Evolutionary conservation across 2,888 invertebrate species (phyloP), one percentile per base, ranked within the genome.

Genomic region (Bembecia ichneumoniformis): DNA sequence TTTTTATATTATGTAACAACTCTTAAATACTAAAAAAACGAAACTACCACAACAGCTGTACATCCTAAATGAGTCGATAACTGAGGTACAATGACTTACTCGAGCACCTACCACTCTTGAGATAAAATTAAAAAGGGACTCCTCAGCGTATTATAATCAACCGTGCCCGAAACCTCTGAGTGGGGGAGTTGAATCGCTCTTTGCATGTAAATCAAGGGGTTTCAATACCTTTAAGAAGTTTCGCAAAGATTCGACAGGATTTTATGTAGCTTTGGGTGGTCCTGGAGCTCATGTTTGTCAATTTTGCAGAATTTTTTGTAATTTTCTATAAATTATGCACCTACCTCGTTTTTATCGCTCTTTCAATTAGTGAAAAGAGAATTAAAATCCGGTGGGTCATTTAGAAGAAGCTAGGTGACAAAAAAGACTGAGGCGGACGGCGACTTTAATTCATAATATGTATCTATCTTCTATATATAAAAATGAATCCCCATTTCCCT

Each of bases 111-210:
- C 17, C 34, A 14, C 51, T 52, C 13, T 44, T 16, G 46, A 47
- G 49, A 53, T 53, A 51, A 53, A 51, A 51, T 53, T 53, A 53
- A 53, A 44, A 53, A 53, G 28, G 45, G 46, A 20, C 47, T 14
- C 11, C 44, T 52, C 75, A 75, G 74, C 77, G 66, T 66, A 71
- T 70, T 53, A 62, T 72, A 68, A 77, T 72, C 74, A 63, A 40
- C 17, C 44, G 53, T 62, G 57, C 71, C 69, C 51, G 60, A 59
- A 59, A 55, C 54, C 15, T 15, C 11, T 20, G 61, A 59, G 52
- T 62, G 60, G 73, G 74, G 72, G 16, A 70, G 70, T 71, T 72
- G 74, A 74, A 80, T 71, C 77, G 71, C 68, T 66, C 77, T 78
- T 66, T 43, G 47, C 58, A 78, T 78, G 64, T 60, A 77, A 77